Evolutionary conservation across 2,797 vertebrate species (phyloP).

Genomic region (Brachymystax lenok): DNA sequence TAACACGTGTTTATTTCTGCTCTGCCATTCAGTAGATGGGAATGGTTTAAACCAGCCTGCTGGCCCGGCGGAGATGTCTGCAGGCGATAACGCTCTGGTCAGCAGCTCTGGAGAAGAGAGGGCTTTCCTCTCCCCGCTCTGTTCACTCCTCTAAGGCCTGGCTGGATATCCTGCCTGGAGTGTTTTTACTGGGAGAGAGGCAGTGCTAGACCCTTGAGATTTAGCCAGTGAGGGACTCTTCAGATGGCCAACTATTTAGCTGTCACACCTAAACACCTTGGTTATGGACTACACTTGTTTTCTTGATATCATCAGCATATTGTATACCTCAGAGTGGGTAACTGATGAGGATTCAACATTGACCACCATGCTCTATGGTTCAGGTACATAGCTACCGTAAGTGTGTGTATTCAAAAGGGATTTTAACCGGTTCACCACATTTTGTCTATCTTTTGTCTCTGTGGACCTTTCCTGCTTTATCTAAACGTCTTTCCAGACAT

Average conservation of each 20-base stretch:
- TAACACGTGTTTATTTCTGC: constrained; percentile 59
- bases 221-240: background rate
- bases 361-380: background rate
- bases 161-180: background rate
- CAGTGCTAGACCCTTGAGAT: background rate
- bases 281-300: background rate
- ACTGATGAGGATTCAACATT: background rate
- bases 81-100: constrained; percentile 44
- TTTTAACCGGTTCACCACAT: background rate
- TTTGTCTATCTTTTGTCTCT: constrained; percentile 16
- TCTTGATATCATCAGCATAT: background rate
- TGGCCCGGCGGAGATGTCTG: constrained; percentile 42
- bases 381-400: background rate
- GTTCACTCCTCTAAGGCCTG: background rate
- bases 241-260: background rate
- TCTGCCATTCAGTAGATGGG: constrained; percentile 50
- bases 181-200: background rate
- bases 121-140: background rate
- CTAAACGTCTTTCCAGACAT: background rate
- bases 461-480: background rate
- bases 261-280: background rate
- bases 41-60: constrained; percentile 37
- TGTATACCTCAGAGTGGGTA: background rate
- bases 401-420: background rate
- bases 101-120: constrained; percentile 27